Base-by-base conservation (phyloP, 2,797 vertebrate species). In the Ctenopoma kingsleyae region DNA sequence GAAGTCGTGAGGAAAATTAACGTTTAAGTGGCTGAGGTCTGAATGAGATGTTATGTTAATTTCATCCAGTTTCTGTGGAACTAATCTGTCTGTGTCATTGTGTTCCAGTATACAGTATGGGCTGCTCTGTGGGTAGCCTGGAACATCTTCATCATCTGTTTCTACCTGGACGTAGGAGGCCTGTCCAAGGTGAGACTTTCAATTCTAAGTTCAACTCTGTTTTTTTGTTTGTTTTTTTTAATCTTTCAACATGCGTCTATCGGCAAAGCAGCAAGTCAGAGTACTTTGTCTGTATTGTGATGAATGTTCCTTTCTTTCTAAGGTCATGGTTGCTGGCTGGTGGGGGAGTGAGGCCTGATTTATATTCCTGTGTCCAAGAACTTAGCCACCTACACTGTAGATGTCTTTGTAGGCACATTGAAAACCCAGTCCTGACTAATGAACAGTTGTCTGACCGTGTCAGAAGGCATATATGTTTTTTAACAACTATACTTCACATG, bases 121-220 rank as follows among this genome's bases (percentile, higher is more conserved):
- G 94, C 92, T 0, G 95, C 95, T 3, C 27, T 98, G 76, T 97
- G 96, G 97, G 95, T 98, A 84, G 94, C 96, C 85, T 98, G 97
- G 97, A 97, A 98, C 46, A 93, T 96, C 92, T 98, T 97, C 83
- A 89, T 97, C 86, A 96, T 97, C 92, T 98, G 97, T 75, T 97
- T 97, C 89, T 97, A 98, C 89, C 93, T 98, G 91, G 96, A 98
- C 47, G 96, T 97, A 47, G 96, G 97, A 79, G 96, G 95, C 56
- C 93, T 98, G 65, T 96, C 95, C 0, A 96, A 98, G 96, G 97
- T 96, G 90, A 95, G 94, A 16, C 41, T 48, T 52, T 47, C 1
- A 55, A 30, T 13, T 15, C 15, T 6, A 52, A 47, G 67, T 51
- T 43, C 22, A 20, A 3, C 11, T 13, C 16, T 43, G 8, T 22